Evolutionary conservation across 23 tunicate genomes (phyloP).

Genomic region (Clavelina lepadiformis): DNA sequence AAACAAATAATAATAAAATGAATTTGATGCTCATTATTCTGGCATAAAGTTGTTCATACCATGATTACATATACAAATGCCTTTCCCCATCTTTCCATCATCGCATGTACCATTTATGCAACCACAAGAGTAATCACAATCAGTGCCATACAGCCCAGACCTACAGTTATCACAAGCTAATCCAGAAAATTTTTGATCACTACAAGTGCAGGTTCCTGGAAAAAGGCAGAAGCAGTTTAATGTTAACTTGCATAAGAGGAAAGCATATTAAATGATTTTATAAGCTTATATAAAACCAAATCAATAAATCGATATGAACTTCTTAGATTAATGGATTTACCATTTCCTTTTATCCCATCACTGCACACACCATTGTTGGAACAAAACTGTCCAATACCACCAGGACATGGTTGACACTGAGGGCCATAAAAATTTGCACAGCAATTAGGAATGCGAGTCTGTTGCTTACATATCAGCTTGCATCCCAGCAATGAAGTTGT

Average conservation of each 20-base stretch:
- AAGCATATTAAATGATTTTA: no score
- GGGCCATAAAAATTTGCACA: conserved; percentile 69
- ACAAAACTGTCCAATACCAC: conserved; percentile 72
- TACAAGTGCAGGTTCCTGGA: conserved; percentile 69
- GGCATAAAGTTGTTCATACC: conserved; percentile 30
- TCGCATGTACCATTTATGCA: conserved; percentile 68
- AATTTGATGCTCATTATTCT: neutral
- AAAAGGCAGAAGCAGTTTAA: no score
- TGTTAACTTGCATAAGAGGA: neutral
- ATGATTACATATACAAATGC: conserved; percentile 45
- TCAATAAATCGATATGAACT: no score
- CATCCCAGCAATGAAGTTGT: no score
- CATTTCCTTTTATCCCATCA: conserved; percentile 69
- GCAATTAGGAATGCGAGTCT: conserved; percentile 2
- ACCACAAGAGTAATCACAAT: conserved; percentile 41
- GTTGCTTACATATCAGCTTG: conserved; percentile 21
- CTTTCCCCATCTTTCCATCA: conserved; percentile 56
- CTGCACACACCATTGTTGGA: conserved; percentile 52
- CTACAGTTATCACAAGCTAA: conserved; percentile 79
- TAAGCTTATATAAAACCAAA: no score
- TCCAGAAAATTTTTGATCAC: conserved; percentile 32
- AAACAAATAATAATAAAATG: no score
- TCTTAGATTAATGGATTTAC: conserved; percentile 29
- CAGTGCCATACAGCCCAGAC: conserved; percentile 29
- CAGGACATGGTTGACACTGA: conserved; percentile 89